Percentiles rank a stretch among this genome's conserved stretches.
Evolutionary conservation across 2,113 vertebrate genomes (phyloP).

Genomic region (Microcebus griseorufus): DNA sequence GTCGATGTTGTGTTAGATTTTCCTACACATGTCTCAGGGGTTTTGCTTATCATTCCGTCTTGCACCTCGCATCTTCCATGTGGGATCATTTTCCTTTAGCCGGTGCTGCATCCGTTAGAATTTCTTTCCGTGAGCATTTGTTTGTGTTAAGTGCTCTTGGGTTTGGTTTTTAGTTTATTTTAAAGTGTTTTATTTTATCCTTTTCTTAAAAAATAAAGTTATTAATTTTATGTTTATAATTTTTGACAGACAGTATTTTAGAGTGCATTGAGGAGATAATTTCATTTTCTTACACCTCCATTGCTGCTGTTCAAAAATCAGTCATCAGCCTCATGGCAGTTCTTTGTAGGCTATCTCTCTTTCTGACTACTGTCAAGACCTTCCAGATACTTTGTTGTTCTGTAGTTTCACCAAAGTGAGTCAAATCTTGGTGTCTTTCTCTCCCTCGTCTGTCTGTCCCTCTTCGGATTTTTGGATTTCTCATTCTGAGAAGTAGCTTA

Average conservation of each 20-base stretch:
- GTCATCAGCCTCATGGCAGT: neutral
- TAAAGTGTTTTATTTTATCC: neutral
- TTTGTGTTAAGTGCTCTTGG: neutral
- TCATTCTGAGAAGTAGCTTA: too few relatives aligned
- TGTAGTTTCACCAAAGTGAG: too few relatives aligned
- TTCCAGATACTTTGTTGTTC: too few relatives aligned
- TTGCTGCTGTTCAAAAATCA: neutral
- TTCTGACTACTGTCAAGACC: neutral
- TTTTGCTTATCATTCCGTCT: neutral
- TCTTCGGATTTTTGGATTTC: too few relatives aligned
- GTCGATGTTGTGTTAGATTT: neutral
- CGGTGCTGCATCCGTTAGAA: neutral
- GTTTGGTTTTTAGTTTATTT: neutral
- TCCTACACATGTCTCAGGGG: accelerated
- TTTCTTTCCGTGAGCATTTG: neutral
- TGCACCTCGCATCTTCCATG: neutral
- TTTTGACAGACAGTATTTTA: neutral
- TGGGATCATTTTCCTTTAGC: neutral
- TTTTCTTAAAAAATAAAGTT: neutral
- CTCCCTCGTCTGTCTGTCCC: too few relatives aligned
- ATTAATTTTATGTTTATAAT: neutral
- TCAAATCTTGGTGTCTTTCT: too few relatives aligned
- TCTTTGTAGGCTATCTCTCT: neutral
- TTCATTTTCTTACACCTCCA: neutral
- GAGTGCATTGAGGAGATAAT: neutral